Percentiles rank a stretch among this genome's conserved stretches.
These are phyloP conservation scores for Agriopis aurantiaria DNA, from an alignment of 2,888 invertebrate species.

Conservation along the genomic window DNA sequence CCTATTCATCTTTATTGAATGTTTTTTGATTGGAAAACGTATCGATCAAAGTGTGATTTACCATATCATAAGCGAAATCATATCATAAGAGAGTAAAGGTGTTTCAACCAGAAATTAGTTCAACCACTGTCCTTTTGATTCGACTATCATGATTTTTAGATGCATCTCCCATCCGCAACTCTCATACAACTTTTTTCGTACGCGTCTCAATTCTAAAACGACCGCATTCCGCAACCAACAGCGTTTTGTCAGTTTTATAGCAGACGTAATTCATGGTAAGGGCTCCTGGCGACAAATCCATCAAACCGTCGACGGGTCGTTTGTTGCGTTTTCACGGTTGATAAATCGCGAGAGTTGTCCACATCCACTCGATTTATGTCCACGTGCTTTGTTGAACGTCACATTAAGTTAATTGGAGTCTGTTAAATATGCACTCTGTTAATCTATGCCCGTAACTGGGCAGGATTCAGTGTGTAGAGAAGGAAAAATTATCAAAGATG, in stretches of 20 bases:
- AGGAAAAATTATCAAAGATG: neutral
- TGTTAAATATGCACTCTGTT: slow-evolving; percentile 42
- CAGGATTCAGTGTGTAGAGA: neutral
- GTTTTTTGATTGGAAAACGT: slow-evolving; percentile 37
- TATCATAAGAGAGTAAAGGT: neutral
- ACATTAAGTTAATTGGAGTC: slow-evolving; percentile 68
- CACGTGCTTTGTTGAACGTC: slow-evolving; percentile 67
- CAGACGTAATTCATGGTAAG: slow-evolving; percentile 72
- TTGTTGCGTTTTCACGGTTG: slow-evolving; percentile 84
- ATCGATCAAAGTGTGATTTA: neutral
- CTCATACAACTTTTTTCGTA: slow-evolving; percentile 39
- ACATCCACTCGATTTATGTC: slow-evolving; percentile 80
- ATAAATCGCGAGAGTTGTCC: slow-evolving; percentile 81
- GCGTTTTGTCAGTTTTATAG: slow-evolving; percentile 66
- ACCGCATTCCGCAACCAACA: slow-evolving; percentile 49
- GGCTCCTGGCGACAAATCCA: slow-evolving; percentile 82
- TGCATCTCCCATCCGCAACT: slow-evolving; percentile 32
- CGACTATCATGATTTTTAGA: slow-evolving; percentile 32
- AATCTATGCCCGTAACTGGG: slow-evolving; percentile 16
- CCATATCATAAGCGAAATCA: too few species aligned
- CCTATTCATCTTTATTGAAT: slow-evolving; percentile 19
- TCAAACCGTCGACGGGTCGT: slow-evolving; percentile 83
- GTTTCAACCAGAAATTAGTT: slow-evolving; percentile 20
- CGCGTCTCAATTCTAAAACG: slow-evolving; percentile 53
- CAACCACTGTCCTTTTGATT: slow-evolving; percentile 5